Base-by-base conservation (phyloP, 2,113 vertebrate genomes). In the Aviceda subcristata region DNA sequence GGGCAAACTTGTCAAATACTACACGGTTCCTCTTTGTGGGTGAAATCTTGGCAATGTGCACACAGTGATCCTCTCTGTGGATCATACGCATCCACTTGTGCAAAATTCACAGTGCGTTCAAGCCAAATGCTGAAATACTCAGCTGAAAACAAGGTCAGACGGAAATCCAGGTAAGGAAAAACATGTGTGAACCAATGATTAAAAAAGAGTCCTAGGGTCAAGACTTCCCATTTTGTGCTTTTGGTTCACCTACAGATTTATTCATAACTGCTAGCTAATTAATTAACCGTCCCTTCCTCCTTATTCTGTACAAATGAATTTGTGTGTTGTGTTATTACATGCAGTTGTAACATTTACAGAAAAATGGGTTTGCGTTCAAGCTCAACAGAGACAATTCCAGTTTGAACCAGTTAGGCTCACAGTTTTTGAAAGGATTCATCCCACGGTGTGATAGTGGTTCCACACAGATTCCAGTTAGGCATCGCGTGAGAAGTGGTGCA, bases 1-100 rank as follows among this genome's bases (percentile, higher is more conserved):
- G 79, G 73, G 67, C 74, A 92, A 97, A 88, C 76, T 62, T 96
- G 67, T 80, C 74, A 91, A 74, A 59, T 83, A 34, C 21, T 86
- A 48, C n/a, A 62, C 5, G 1, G 36, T 60, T 90, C 36, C 24
- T 80, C 39, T 92, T 92, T 56, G 26, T 72, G 39, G 41, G 50
- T 9, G 21, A 89, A 96, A 74, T 57, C 51, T 73, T 82, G 66
- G 48, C 75, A 88, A 73, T 21, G 50, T 91, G 45, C 34, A 68
- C 56, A 67, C 18, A 79, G 34, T 12, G 10, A 24, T 92, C 34
- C 56, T 73, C 56, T 88, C 67, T 72, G 43, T 62, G 36, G 68
- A 56, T 71, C 46, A 63, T 38, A 60, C 27, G 26, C n/a, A 81
- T 32, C 30, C 22, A 32, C 29, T 50, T 29, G 29, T 60, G 46